Percentiles rank a stretch among this genome's conserved stretches.
Evolutionary conservation across 2,113 vertebrate genomes (phyloP).

Genomic region (Siphamia tubifer): DNA sequence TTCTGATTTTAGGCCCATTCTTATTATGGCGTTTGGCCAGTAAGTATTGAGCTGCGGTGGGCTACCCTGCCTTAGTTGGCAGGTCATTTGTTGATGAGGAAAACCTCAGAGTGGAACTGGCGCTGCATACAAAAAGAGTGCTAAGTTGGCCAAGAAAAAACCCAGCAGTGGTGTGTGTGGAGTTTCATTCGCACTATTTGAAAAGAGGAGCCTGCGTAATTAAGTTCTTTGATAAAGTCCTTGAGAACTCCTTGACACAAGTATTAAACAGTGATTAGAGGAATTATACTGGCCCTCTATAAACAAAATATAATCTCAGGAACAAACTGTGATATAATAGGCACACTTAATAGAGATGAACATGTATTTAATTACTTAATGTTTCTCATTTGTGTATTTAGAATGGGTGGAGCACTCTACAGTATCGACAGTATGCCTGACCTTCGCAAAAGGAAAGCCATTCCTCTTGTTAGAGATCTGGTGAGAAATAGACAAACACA

Average conservation of each 20-base stretch:
- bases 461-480: slow-evolving; percentile 95
- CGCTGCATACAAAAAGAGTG: slow-evolving; percentile 43
- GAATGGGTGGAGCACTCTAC: slow-evolving; percentile 93
- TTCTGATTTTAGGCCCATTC: slow-evolving; percentile 25
- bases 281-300: background rate
- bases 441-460: slow-evolving; percentile 95
- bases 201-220: slow-evolving; percentile 16
- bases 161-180: slow-evolving; percentile 12
- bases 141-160: slow-evolving; percentile 29
- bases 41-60: slow-evolving; percentile 41
- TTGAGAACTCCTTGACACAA: slow-evolving; percentile 15
- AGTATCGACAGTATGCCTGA: slow-evolving; percentile 99
- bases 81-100: slow-evolving; percentile 54
- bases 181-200: slow-evolving; percentile 12
- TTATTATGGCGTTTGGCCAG: slow-evolving; percentile 56
- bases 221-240: slow-evolving; percentile 24
- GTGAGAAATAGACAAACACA: slow-evolving; percentile 77
- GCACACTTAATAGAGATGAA: background rate
- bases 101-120: slow-evolving; percentile 31
- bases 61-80: slow-evolving; percentile 48
- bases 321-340: background rate
- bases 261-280: background rate
- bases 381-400: slow-evolving; percentile 61
- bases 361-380: background rate
- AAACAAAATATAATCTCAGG: background rate